Percentiles rank a stretch among this genome's conserved stretches.
These are phyloP conservation scores for Scyliorhinus canicula DNA, from an alignment of 2,797 vertebrate genomes.

Conservation along the genomic window DNA sequence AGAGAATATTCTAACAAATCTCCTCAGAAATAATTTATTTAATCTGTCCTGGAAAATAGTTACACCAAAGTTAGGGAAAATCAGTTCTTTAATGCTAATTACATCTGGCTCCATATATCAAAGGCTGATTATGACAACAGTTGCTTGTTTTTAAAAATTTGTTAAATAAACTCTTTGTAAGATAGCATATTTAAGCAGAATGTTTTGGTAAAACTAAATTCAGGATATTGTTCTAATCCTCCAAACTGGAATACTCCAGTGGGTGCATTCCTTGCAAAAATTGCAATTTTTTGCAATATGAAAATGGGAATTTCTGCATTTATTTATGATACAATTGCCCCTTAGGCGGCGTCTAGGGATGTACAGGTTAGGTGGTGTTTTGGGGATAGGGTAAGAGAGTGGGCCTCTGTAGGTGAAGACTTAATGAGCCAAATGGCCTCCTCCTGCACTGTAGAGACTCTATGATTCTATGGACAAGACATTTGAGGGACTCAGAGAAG, in stretches of 20 bases:
- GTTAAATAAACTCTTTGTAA: not conserved
- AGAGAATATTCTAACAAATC: not conserved
- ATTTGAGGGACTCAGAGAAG: not conserved
- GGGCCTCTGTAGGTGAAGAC: no score
- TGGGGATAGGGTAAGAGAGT: no score
- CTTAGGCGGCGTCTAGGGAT: no score
- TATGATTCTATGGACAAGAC: no score
- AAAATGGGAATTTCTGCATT: not conserved
- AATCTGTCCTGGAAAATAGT: not conserved
- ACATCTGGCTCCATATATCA: no score
- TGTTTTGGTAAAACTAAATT: not conserved
- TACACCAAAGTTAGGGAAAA: not conserved
- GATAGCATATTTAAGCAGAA: not conserved
- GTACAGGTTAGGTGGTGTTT: no score
- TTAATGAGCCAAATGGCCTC: no score
- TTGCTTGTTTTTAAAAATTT: not conserved
- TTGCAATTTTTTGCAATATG: not conserved
- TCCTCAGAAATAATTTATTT: not conserved
- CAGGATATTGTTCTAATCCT: not conserved
- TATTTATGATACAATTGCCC: no score
- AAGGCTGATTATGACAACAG: not conserved
- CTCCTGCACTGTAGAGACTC: no score
- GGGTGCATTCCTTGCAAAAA: not conserved
- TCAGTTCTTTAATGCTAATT: not conserved
- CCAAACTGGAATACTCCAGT: not conserved